A percentile compares a stretch with the other conserved stretches of the same genome.
These are phyloP conservation scores for Megalopta genalis DNA, from an alignment of 1,140 invertebrate genomes.

Conservation along the genomic window DNA sequence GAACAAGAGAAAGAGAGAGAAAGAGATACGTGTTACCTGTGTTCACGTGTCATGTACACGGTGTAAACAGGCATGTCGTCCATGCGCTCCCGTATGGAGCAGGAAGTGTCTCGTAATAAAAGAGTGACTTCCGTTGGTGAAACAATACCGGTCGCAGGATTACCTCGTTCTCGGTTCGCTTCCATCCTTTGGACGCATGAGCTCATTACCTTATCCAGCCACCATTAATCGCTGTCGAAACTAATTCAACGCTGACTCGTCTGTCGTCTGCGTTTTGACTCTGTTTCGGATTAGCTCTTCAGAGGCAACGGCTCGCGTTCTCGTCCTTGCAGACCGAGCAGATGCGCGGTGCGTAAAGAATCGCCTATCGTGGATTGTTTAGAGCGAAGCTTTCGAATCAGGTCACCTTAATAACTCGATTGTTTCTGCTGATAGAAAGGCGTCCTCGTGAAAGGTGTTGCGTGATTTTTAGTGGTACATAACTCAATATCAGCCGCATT, in stretches of 20 bases:
- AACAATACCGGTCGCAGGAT: slow-evolving; percentile 67
- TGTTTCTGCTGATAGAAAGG: no score
- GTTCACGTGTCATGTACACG: slow-evolving; percentile 48
- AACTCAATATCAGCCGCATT: no score
- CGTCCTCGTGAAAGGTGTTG: no score
- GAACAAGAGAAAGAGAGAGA: no score
- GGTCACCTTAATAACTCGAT: no score
- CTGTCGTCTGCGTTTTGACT: slow-evolving; percentile 10
- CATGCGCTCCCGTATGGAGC: slow-evolving; percentile 50
- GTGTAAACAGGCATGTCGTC: slow-evolving; percentile 55
- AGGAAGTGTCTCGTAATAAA: slow-evolving; percentile 74
- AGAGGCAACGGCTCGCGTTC: no score
- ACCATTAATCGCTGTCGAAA: slow-evolving; percentile 56
- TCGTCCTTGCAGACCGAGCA: neutral
- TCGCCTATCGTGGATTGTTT: no score
- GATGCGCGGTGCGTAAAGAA: neutral
- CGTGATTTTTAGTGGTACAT: no score
- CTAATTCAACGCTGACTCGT: slow-evolving; percentile 46
- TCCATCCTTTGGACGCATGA: slow-evolving; percentile 57
- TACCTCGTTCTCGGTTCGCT: slow-evolving; percentile 57
- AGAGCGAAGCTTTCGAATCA: no score
- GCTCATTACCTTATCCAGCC: slow-evolving; percentile 53
- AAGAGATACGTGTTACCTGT: slow-evolving; percentile 29
- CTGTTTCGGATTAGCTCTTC: neutral
- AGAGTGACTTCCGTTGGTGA: slow-evolving; percentile 73